These are phyloP conservation scores for Eulemur macaco DNA, from an alignment of 2,113 vertebrate species.

Conservation along the genomic window DNA sequence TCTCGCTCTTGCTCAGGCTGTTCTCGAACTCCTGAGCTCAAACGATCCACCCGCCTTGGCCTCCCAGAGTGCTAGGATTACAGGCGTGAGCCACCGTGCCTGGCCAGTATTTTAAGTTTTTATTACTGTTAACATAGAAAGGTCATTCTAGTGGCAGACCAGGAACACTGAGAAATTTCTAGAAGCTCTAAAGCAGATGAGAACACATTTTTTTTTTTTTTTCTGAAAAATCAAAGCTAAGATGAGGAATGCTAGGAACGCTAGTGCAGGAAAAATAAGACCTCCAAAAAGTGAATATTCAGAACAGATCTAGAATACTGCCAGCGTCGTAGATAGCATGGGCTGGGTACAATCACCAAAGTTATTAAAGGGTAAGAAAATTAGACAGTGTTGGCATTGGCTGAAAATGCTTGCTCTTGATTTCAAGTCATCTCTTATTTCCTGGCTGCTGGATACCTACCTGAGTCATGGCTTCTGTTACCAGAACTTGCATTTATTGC, in stretches of 20 bases:
- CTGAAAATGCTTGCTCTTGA: not conserved
- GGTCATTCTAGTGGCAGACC: not conserved
- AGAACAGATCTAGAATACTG: not conserved
- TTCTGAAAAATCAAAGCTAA: not conserved
- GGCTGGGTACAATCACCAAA: not conserved
- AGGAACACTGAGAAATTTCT: constrained; percentile 36
- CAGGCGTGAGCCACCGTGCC: no score
- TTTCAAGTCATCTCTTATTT: not conserved
- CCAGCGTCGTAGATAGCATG: not conserved
- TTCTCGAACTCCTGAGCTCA: no score
- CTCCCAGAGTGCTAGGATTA: no score
- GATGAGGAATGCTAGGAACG: not conserved
- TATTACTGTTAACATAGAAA: not conserved
- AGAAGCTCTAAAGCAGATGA: not conserved
- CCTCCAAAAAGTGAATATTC: not conserved
- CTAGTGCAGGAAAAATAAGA: not conserved
- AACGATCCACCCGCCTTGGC: no score
- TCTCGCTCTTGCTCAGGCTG: no score
- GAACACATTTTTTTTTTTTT: not conserved
- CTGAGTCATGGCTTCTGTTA: not conserved
- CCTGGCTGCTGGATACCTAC: not conserved
- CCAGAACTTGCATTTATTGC: not conserved
- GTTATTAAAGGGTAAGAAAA: not conserved
- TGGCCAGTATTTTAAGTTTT: not conserved
- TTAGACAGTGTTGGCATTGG: not conserved